Evolutionary conservation across 2,888 invertebrate genomes (phyloP), one percentile per base, ranked within the genome.

Genomic region (Noctua janthina): DNA sequence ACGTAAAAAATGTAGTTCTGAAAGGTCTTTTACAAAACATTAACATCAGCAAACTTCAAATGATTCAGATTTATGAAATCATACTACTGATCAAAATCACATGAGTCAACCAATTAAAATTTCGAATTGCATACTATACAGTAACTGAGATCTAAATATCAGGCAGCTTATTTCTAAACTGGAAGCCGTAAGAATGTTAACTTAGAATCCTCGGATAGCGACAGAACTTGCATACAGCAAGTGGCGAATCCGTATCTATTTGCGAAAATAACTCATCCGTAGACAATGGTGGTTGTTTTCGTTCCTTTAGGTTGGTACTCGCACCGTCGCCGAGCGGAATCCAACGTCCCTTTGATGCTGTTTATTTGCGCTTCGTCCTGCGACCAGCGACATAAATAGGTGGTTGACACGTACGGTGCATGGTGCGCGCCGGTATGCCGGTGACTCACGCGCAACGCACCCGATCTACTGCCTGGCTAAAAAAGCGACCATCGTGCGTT

Each of bases 301-400:
- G 93, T 95, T 93, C 93, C 93, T 93, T 95, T 94, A 90, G 90
- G 88, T 90, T 90, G 92, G 91, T 91, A 90, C 90, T 90, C 87
- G 90, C 88, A 88, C 89, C 91, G 92, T 92, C 92, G 92, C 90
- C 91, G 92, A 90, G 91, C 92, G 96, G 96, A 95, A 95, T 96
- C 94, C 95, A 91, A 93, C 93, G 93, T 96, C 94, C 94, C 96
- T 96, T 97, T 96, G 96, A 96, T 96, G 96, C 95, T 95, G 95
- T 96, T 96, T 96, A 96, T 96, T 96, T 96, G 96, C 95, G 93
- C 93, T 92, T 95, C 93, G 95, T 96, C 96, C 96, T 96, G 96
- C 94, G 94, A 95, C 96, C 96, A 95, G 96, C 94, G 94, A 95
- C 96, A 95, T 95, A 96, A 97, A 97, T 97, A 97, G 96, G 95